Percentiles rank a stretch among this genome's conserved stretches.
Conservation (phyloP, 2,888 invertebrate genomes). For the Tachina fera region DNA sequence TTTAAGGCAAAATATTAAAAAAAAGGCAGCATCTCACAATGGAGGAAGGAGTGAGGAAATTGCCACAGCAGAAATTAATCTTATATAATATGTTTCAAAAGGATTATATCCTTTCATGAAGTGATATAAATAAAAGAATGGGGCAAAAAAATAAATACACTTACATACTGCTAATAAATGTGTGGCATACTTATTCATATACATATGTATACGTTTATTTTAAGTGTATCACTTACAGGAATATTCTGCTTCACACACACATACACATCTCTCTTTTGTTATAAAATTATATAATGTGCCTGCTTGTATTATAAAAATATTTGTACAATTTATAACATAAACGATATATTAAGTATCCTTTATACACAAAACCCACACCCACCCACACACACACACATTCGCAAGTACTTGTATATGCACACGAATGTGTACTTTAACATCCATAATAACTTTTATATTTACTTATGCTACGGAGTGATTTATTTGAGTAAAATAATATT, state of each 20-base stretch:
- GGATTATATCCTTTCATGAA: slow-evolving; percentile 57
- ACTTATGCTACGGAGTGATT: slow-evolving; percentile 11
- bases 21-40: not conserved
- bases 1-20: not conserved
- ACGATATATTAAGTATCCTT: slow-evolving; percentile 33
- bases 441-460: slow-evolving; percentile 11
- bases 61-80: slow-evolving; percentile 62
- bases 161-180: not conserved
- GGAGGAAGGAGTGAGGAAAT: not conserved
- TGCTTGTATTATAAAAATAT: slow-evolving; percentile 44
- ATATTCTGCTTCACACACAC: slow-evolving; percentile 1
- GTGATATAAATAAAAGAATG: slow-evolving; percentile 43
- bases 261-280: not conserved
- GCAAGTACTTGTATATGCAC: not conserved
- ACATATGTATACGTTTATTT: too few species aligned
- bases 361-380: not conserved
- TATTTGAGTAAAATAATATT: too few species aligned
- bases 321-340: slow-evolving; percentile 46
- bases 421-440: not conserved
- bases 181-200: not conserved
- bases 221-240: slow-evolving; percentile 1
- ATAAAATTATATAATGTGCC: not conserved
- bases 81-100: slow-evolving; percentile 56
- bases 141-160: not conserved
- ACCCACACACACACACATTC: not conserved